Evolutionary conservation across 2,797 vertebrate genomes (phyloP).

Genomic region (Trachops cirrhosus): DNA sequence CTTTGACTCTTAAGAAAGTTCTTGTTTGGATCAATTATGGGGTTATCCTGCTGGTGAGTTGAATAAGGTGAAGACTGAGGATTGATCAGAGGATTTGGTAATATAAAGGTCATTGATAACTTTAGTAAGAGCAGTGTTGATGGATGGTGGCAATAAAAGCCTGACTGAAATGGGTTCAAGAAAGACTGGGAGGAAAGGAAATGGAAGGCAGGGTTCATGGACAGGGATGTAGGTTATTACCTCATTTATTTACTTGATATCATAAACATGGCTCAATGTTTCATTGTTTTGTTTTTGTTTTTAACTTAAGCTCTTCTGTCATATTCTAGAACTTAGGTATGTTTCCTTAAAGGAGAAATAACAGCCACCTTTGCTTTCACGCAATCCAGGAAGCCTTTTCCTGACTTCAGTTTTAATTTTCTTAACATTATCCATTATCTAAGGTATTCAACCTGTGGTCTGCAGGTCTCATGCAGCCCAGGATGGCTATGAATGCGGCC

Average conservation of each 20-base stretch:
- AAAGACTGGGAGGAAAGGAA: background rate
- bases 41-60: background rate
- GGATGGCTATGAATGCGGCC: too few species aligned
- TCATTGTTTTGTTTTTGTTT: background rate
- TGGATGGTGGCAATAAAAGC: background rate
- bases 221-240: background rate
- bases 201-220: background rate
- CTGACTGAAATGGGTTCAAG: background rate
- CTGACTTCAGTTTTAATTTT: constrained; percentile 12
- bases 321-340: background rate
- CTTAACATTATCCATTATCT: background rate
- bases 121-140: background rate
- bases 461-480: too few species aligned
- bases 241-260: background rate
- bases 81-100: too few species aligned
- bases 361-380: background rate
- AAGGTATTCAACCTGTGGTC: too few species aligned
- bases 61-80: background rate
- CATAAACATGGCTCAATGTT: background rate
- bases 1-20: background rate
- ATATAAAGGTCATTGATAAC: background rate
- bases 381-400: background rate
- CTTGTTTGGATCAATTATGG: background rate
- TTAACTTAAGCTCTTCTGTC: background rate
- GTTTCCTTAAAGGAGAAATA: constrained; percentile 22